A percentile compares a stretch with the other conserved stretches of the same genome.
Conservation (phyloP, 35 echinoderm and acorn worm genomes). For the Anneissia japonica region DNA sequence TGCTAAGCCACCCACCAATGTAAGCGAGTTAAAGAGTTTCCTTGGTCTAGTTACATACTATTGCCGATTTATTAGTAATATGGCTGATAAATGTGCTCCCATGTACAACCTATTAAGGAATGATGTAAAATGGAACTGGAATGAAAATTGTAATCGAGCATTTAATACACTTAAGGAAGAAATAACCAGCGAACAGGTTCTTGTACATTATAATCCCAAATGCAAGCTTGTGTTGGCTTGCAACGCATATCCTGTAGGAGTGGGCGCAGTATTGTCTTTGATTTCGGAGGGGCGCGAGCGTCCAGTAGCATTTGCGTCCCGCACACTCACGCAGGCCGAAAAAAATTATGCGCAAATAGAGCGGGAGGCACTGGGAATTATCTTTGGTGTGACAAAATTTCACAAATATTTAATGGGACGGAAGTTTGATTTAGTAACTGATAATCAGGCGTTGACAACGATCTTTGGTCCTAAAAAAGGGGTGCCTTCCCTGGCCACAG, state of each 20-base stretch:
- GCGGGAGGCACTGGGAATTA: background rate
- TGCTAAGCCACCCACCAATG: background rate
- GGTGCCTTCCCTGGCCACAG: background rate
- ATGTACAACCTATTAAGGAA: conserved; percentile 38
- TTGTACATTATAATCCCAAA: conserved; percentile 32
- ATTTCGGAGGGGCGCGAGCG: background rate
- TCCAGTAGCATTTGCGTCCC: conserved; percentile 37
- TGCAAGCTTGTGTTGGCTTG: conserved; percentile 7
- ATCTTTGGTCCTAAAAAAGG: background rate
- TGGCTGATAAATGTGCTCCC: conserved; percentile 12
- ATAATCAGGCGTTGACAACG: background rate
- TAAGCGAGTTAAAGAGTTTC: conserved; percentile 19
- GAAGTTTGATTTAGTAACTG: background rate
- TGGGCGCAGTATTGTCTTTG: conserved; percentile 2
- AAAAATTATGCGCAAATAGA: conserved; percentile 7
- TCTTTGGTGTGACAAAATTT: background rate
- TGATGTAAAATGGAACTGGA: conserved; percentile 48
- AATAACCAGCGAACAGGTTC: conserved; percentile 44
- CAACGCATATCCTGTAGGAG: conserved; percentile 26
- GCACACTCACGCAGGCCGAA: background rate
- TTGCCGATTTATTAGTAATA: background rate
- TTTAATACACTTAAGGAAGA: conserved; percentile 35
- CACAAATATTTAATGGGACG: background rate
- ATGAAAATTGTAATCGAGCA: conserved; percentile 39
- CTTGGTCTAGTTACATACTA: background rate